A percentile compares a stretch with the other conserved stretches of the same genome.
Conservation (phyloP, 1,140 invertebrate species). For the Neodiprion pinetum region DNA sequence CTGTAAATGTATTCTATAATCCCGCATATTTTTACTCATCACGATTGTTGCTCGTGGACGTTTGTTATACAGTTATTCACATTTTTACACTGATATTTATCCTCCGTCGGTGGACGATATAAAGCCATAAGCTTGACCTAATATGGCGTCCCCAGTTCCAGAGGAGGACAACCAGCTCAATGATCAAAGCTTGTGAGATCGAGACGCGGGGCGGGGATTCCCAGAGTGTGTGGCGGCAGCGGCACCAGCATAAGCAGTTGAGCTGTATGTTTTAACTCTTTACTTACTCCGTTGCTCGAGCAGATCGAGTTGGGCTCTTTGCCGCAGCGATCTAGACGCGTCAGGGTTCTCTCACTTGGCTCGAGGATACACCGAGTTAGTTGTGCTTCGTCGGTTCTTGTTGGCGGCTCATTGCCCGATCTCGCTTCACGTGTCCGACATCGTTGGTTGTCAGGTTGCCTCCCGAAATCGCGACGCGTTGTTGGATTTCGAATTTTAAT, state of each 20-base stretch:
- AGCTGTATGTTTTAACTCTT: too few relatives aligned
- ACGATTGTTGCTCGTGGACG: too few relatives aligned
- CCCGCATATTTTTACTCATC: too few relatives aligned
- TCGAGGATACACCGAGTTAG: not conserved
- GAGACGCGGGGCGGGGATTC: not conserved
- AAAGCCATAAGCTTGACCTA: constrained; percentile 62
- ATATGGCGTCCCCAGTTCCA: constrained; percentile 49
- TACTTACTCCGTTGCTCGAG: too few relatives aligned
- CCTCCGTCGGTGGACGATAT: constrained; percentile 44
- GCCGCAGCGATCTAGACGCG: not conserved
- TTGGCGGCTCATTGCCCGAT: not conserved
- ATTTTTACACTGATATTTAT: constrained; percentile 15
- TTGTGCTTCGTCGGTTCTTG: not conserved
- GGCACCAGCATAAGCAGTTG: too few relatives aligned
- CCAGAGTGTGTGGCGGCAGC: not conserved
- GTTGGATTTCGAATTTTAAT: too few relatives aligned
- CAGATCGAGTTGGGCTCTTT: not conserved
- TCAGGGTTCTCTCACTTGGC: not conserved
- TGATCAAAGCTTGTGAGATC: too few relatives aligned
- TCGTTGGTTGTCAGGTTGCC: too few relatives aligned
- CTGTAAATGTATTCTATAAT: too few relatives aligned
- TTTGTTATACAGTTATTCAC: not conserved
- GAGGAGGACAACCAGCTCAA: constrained; percentile 40
- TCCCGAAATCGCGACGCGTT: too few relatives aligned
- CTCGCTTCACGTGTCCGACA: too few relatives aligned